Evolutionary conservation across 2,888 invertebrate genomes (phyloP).

Genomic region (Siphlonurus alternatus): DNA sequence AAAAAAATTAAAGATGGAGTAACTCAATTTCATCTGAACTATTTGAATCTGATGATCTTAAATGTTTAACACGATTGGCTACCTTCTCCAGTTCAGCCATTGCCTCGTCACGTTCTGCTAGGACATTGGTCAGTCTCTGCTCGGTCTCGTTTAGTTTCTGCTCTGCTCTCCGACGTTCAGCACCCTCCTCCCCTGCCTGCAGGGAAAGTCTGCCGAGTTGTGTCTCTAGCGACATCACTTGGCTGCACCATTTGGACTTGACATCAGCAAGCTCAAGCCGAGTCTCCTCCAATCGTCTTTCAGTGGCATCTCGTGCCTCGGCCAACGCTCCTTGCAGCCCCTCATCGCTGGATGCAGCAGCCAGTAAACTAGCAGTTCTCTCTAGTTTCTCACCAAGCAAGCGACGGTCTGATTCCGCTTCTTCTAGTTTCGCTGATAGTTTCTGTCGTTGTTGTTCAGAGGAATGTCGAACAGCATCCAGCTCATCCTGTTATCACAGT

Average conservation of each 20-base stretch:
- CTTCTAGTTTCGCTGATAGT: constrained; percentile 49
- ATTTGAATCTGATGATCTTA: background rate
- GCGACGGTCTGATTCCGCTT: constrained; percentile 56
- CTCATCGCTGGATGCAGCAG: constrained; percentile 29
- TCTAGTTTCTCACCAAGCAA: constrained; percentile 32
- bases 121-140: constrained; percentile 1
- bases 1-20: background rate
- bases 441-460: constrained; percentile 53
- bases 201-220: constrained; percentile 70
- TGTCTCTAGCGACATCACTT: constrained; percentile 75
- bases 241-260: constrained; percentile 82
- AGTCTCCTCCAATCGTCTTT: constrained; percentile 65
- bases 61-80: background rate
- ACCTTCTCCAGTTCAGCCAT: background rate
- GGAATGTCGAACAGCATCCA: constrained; percentile 56
- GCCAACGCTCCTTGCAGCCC: constrained; percentile 26
- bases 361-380: constrained; percentile 13
- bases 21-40: background rate
- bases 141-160: constrained; percentile 45
- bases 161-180: constrained; percentile 58
- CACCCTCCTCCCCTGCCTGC: constrained; percentile 70
- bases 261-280: constrained; percentile 76
- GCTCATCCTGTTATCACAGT: constrained; percentile 45
- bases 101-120: background rate
- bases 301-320: constrained; percentile 18